Evolutionary conservation across 2,888 invertebrate genomes (phyloP), one percentile per base, ranked within the genome.

Genomic region (Lithophane leautieri): DNA sequence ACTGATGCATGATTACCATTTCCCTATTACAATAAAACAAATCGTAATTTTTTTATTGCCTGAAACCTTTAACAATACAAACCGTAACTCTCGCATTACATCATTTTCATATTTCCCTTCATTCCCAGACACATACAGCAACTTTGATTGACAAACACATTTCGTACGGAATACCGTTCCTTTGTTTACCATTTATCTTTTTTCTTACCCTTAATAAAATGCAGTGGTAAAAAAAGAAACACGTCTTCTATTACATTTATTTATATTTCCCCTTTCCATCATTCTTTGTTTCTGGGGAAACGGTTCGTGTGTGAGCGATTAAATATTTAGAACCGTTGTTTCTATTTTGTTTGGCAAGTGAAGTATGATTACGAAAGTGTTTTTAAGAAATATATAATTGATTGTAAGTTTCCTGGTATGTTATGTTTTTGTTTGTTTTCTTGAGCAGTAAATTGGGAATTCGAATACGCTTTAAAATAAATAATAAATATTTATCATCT

Each of bases 71-170:
- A 34, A 12, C 3, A 65, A 61, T 85, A 81, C 54, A 81, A 75
- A 54, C 28, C 44, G 16, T 60, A 60, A 28, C 19, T 19, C n/a
- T 1, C 40, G 4, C 47, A 67, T 52, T 34, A 68, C 44, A 54
- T 69, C 1, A 76, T 82, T 47, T 70, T 42, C 34, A 65, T 66
- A 44, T 71, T 44, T 16, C 47, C 40, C 56, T 58, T 83, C 73
- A 83, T n/a, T 22, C 25, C 0, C 70, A 52, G 61, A 79, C 69
- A 42, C 28, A 65, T 63, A 76, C 58, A 68, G 4, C 40, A 78
- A 65, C 44, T 88, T 88, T 86, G 86, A 86, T 88, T 88, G 86
- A 88, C 89, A 88, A n/a, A 74, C 75, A 80, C 79, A 86, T 80
- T 86, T 81, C 71, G 71, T 79, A 79, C 76, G 28, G 78, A 78